phyloP scores from a whole-genome alignment of 2,113 vertebrate species.

The Oryzias javanicus region DNA sequence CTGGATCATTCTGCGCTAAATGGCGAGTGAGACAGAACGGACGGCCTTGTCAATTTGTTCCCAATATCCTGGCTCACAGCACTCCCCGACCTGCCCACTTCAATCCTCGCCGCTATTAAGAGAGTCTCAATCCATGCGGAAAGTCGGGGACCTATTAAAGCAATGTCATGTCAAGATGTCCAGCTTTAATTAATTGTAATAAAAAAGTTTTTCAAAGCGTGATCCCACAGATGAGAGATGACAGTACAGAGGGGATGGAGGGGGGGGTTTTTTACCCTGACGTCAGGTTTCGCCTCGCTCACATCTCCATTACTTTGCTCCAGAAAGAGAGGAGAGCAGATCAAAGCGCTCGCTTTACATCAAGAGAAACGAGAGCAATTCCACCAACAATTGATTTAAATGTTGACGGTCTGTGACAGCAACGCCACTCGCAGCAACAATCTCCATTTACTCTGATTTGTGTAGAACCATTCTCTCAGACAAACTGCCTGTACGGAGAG shows the following conservation, averaged over 20 bases:
- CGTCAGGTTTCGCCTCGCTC: conserved; percentile 31
- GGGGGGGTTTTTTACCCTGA: too few species aligned
- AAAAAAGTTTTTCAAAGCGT: conserved; percentile 49
- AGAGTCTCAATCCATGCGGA: conserved; percentile 58
- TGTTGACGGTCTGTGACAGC: conserved; percentile 39
- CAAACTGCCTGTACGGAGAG: conserved; percentile 57
- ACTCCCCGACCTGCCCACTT: conserved; percentile 56
- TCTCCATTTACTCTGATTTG: conserved; percentile 66
- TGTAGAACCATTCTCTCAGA: conserved; percentile 56
- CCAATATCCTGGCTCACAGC: conserved; percentile 65
- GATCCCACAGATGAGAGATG: conserved; percentile 31
- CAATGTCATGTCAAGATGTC: conserved; percentile 36
- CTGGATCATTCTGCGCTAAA: conserved; percentile 70
- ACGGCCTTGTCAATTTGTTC: conserved; percentile 78
- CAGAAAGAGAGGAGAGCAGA: conserved; percentile 5
- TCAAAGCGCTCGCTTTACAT: conserved; percentile 14
- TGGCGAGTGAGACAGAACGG: conserved; percentile 74
- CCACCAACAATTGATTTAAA: conserved; percentile 55
- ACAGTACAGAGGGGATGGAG: conserved; percentile 9
- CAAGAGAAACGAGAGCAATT: conserved; percentile 52
- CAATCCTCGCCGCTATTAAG: conserved; percentile 68
- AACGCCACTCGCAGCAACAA: conserved; percentile 45
- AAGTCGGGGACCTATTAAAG: conserved; percentile 50
- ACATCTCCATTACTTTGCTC: conserved; percentile 68
- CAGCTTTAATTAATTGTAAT: conserved; percentile 42